Base-by-base conservation (phyloP, 2,113 vertebrate species). In the Notiomystis cincta region DNA sequence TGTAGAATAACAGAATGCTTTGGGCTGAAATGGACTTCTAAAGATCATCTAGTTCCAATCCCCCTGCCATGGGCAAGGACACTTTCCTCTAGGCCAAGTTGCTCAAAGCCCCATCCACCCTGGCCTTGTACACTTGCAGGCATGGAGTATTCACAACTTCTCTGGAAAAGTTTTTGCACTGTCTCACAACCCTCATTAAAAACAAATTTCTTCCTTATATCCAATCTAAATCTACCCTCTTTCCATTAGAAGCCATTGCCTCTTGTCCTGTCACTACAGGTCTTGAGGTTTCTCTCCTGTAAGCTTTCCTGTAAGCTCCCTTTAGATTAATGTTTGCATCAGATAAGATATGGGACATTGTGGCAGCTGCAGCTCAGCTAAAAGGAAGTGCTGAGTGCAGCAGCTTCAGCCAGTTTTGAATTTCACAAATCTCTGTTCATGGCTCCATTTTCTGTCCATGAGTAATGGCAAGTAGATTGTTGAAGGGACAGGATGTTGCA, bases 11-110 rank as follows among this genome's bases (percentile, higher is more conserved):
- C 1, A 22, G 45, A 50, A 81, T 61, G 12, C 5, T 75, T 80
- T 69, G 25, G 19, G 19, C 37, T 77, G 22, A 50, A 89, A 57
- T 17, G 10, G 6, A 50, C 12, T 10, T 66, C 13, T 75, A 48
- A 50, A 45, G 33, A 30, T 30, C 10, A 23, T 45, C 42, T 42
- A 13, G 8, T 79, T 53, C 37, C 7, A 40, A 5, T 0, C 0
- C 3, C 6, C 11, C 33, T 66, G 53, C 33, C 18, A 22, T 25
- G 12, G 24, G 5, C 42, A 51, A 22, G 14, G 51, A 40, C 15
- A 7, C 4, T 33, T 66, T 72, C 6, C 25, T n/a, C 10, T 47
- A 25, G 51, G 56, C 2, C 21, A 50, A 22, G 13, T 51, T 45
- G 37, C 9, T 61, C 30, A 61, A 67, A 61, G 22, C 25, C 7